Base-by-base conservation (phyloP, 2,888 invertebrate genomes). In the Aspidiotus rigidus region DNA sequence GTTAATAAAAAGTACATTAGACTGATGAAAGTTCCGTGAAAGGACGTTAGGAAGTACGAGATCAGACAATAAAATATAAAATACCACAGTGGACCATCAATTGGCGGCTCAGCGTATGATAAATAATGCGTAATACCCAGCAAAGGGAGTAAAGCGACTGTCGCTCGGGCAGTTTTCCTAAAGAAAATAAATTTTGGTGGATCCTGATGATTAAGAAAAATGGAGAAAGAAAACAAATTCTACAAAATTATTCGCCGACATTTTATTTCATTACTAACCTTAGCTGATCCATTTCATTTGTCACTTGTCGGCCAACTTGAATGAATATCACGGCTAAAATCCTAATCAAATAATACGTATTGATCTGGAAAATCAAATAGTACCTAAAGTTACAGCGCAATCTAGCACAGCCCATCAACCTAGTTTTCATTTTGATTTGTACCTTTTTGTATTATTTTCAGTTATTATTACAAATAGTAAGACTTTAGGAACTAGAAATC, bases 1-100 rank as follows among this genome's bases (percentile, higher is more conserved):
- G 92, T 92, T 64, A 86, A 78, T 77, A 92, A 90, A 76, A 92
- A 93, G 77, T 91, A 92, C 61, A 91, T 81, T 10, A 86, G 81
- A 0, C 90, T 86, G 62, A 92, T 85, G 77, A 91, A 87, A 74
- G 89, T 84, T 44, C 92, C 92, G 79, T 92, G 90, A 77, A 90
- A 91, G 0, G 91, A 89, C n/a, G 85, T 84, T 62, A 92, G 80
- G 76, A 89, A 88, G 76, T 91, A 87, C 0, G 90, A 86, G 13
- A 81, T 79, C 77, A 88, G 91, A 2, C 88, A 86, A 91, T 92
- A 92, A 0, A 87, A 73, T 0, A 85, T 88, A 73, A 92, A 92
- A 28, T 56, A 83, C 81, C 85, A 85, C 0, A 84, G 83, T 6
- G 84, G 82, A 69, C 84, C 81, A 66, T 85, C 83, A 64, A 88